phyloP scores from a whole-genome alignment of 2,797 vertebrate species.

The Florisuga fusca region DNA sequence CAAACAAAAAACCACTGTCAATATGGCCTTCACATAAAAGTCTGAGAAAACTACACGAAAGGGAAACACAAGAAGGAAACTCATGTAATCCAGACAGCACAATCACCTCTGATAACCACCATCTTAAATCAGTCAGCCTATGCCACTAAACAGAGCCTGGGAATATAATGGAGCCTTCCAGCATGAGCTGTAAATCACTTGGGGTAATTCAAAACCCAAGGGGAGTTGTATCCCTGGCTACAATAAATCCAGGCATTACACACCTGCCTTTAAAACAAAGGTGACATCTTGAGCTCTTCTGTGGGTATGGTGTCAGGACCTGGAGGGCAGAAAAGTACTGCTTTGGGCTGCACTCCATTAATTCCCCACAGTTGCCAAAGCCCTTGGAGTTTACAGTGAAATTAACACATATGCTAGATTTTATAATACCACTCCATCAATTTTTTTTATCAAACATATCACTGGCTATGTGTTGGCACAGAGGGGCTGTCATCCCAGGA shows the following conservation, averaged over 20 bases:
- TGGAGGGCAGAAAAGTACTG: not conserved
- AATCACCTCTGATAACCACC: conserved; percentile 25
- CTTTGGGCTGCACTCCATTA: not conserved
- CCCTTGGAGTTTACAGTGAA: not conserved
- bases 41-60: not conserved
- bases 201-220: conserved; percentile 11
- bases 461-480: not conserved
- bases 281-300: not conserved
- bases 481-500: not conserved
- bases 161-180: conserved; percentile 32
- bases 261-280: not conserved
- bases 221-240: not conserved
- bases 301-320: not conserved
- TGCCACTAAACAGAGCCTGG: not conserved
- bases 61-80: conserved; percentile 16
- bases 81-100: not conserved
- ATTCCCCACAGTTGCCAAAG: not conserved
- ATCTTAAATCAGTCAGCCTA: conserved; percentile 18
- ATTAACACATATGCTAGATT: rapidly evolving
- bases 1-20: not conserved
- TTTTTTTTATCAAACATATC: not conserved
- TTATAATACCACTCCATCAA: not conserved
- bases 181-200: not conserved
- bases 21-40: not conserved
- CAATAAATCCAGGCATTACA: not conserved